Evolutionary conservation across 2,888 invertebrate genomes (phyloP).

Genomic region (Cerceris ruficornis): DNA sequence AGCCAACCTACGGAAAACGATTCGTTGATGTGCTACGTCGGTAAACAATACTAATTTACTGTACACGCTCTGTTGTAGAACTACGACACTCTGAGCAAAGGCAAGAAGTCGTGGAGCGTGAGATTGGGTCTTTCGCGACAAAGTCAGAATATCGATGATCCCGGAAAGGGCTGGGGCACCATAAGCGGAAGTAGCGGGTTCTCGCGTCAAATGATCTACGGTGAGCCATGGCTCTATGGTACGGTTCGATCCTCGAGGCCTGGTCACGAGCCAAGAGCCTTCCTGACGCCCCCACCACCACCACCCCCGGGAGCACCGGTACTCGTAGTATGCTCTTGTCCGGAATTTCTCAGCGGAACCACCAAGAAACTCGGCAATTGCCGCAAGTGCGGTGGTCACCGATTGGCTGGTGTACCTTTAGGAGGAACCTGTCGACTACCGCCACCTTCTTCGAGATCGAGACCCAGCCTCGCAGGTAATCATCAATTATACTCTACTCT

Average conservation of each 20-base stretch:
- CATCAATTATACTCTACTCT: neutral
- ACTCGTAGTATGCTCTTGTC: slow-evolving; percentile 91
- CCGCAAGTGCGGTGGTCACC: slow-evolving; percentile 92
- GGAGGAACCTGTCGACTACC: slow-evolving; percentile 85
- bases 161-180: slow-evolving; percentile 76
- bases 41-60: neutral
- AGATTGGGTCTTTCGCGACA: slow-evolving; percentile 85
- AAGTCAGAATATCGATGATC: slow-evolving; percentile 78
- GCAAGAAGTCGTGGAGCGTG: slow-evolving; percentile 89
- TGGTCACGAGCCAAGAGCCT: slow-evolving; percentile 80
- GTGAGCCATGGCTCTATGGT: slow-evolving; percentile 91
- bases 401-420: slow-evolving; percentile 87
- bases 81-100: slow-evolving; percentile 82
- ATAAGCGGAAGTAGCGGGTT: slow-evolving; percentile 88
- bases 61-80: slow-evolving; percentile 62
- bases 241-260: slow-evolving; percentile 85
- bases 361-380: slow-evolving; percentile 90
- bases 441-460: slow-evolving; percentile 69
- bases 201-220: slow-evolving; percentile 88
- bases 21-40: neutral
- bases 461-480: slow-evolving; percentile 79
- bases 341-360: slow-evolving; percentile 91
- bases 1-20: too few species aligned
- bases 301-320: slow-evolving; percentile 85
- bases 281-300: slow-evolving; percentile 82